phyloP scores from a whole-genome alignment of 2,888 invertebrate genomes.

The Platerodrilus igneus region DNA sequence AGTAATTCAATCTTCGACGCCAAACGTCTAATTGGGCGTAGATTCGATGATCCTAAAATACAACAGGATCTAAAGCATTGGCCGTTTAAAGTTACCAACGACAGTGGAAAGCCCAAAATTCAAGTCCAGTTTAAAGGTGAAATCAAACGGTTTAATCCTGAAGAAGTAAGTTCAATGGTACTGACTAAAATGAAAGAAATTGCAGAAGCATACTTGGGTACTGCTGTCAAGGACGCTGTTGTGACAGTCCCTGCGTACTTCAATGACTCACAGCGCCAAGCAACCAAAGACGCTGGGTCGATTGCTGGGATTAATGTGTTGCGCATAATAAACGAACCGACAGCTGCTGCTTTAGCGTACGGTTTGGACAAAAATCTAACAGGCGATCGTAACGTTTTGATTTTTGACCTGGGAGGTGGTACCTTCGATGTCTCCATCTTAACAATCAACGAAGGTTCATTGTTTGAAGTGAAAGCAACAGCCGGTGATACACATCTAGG shows the following conservation, averaged over 20 bases:
- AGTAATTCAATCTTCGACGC: conserved; percentile 67
- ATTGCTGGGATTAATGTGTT: conserved; percentile 71
- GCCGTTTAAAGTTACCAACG: conserved; percentile 72
- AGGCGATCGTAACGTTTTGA: conserved; percentile 60
- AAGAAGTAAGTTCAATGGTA: conserved; percentile 68
- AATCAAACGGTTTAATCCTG: conserved; percentile 60
- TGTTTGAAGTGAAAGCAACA: conserved; percentile 76
- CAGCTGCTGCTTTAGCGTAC: conserved; percentile 69
- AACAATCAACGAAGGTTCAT: conserved; percentile 71
- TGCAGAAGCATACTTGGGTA: conserved; percentile 68
- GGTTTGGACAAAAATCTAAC: conserved; percentile 64
- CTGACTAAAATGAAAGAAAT: conserved; percentile 61
- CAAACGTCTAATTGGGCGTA: conserved; percentile 75
- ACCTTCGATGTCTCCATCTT: conserved; percentile 82
- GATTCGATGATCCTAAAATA: conserved; percentile 68
- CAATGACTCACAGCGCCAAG: conserved; percentile 70
- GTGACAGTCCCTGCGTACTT: conserved; percentile 71
- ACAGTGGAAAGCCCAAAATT: conserved; percentile 63
- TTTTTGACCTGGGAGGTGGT: conserved; percentile 60
- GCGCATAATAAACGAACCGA: conserved; percentile 79
- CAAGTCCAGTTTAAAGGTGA: conserved; percentile 64
- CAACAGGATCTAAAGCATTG: conserved; percentile 78
- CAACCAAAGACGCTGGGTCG: conserved; percentile 79
- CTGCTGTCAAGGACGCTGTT: conserved; percentile 64
- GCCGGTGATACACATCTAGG: conserved; percentile 82